Evolutionary conservation across 2,888 invertebrate genomes (phyloP).

Genomic region (Melinaea marsaeus): DNA sequence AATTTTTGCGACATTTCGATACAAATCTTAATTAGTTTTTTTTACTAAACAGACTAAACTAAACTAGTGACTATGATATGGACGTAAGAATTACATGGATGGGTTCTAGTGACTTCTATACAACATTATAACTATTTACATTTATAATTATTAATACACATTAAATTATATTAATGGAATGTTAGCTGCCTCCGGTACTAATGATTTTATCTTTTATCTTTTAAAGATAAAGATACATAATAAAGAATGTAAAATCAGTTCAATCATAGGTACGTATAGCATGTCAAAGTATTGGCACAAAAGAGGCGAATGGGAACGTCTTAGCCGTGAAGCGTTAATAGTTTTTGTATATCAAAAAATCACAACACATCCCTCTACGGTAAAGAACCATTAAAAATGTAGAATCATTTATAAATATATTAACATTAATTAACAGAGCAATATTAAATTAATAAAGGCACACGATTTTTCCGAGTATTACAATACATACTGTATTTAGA

Average conservation of each 20-base stretch:
- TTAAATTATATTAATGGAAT: slow-evolving; percentile 44
- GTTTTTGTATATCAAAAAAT: not conserved
- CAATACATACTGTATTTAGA: slow-evolving; percentile 22
- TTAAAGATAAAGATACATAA: slow-evolving; percentile 17
- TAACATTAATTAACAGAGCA: slow-evolving; percentile 5
- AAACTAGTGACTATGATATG: slow-evolving; percentile 73
- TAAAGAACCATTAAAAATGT: not conserved
- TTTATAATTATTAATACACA: slow-evolving; percentile 1
- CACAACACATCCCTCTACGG: not conserved
- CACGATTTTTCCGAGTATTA: slow-evolving; percentile 35
- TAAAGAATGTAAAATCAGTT: slow-evolving; percentile 12
- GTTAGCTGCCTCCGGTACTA: slow-evolving; percentile 54
- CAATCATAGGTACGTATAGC: slow-evolving; percentile 24
- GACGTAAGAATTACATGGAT: slow-evolving; percentile 59
- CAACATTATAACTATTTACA: slow-evolving; percentile 27
- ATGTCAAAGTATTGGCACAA: slow-evolving; percentile 56
- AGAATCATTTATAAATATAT: no score
- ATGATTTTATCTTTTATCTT: slow-evolving; percentile 38
- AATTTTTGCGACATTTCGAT: slow-evolving; percentile 24
- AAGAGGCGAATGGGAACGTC: slow-evolving; percentile 39
- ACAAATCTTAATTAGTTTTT: slow-evolving; percentile 59
- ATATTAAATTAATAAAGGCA: slow-evolving; percentile 39
- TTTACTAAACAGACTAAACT: slow-evolving; percentile 54
- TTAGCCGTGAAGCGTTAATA: no score
- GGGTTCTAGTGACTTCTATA: slow-evolving; percentile 27